Conservation (phyloP, 2,797 vertebrate species). For the Morus bassanus region DNA sequence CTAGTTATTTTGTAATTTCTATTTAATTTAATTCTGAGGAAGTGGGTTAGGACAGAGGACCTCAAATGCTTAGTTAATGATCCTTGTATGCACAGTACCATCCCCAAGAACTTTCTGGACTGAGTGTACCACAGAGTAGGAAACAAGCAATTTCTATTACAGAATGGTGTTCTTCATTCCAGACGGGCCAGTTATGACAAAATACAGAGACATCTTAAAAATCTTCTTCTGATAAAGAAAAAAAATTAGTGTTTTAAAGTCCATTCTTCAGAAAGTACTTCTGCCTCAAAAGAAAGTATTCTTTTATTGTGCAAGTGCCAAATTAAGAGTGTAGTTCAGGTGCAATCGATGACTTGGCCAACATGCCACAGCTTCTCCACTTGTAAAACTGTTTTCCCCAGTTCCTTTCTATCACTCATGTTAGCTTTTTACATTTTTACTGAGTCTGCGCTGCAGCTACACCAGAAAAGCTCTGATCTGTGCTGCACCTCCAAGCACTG, state of each 20-base stretch:
- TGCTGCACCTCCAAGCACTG: not conserved
- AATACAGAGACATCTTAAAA: not conserved
- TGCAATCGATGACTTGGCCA: not conserved
- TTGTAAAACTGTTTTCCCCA: not conserved
- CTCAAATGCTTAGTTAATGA: not conserved
- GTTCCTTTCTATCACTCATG: not conserved
- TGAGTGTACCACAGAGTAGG: not conserved
- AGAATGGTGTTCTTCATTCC: not conserved
- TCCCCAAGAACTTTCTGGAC: not conserved
- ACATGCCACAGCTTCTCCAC: not conserved
- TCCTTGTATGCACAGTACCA: not conserved
- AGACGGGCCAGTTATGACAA: not conserved
- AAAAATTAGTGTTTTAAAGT: not conserved
- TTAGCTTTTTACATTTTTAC: slow-evolving; percentile 28
- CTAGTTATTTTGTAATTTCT: not conserved
- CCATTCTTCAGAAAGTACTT: not conserved
- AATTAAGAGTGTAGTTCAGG: not conserved
- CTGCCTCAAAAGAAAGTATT: not conserved
- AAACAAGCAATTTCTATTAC: not conserved
- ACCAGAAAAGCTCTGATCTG: not conserved
- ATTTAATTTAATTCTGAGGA: not conserved
- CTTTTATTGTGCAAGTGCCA: not conserved
- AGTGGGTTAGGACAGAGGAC: not conserved
- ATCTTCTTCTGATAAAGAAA: not conserved
- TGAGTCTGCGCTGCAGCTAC: not conserved